Percentiles rank a stretch among this genome's conserved stretches.
Evolutionary conservation across 2,113 vertebrate species (phyloP).

Genomic region (Xerus inauris): DNA sequence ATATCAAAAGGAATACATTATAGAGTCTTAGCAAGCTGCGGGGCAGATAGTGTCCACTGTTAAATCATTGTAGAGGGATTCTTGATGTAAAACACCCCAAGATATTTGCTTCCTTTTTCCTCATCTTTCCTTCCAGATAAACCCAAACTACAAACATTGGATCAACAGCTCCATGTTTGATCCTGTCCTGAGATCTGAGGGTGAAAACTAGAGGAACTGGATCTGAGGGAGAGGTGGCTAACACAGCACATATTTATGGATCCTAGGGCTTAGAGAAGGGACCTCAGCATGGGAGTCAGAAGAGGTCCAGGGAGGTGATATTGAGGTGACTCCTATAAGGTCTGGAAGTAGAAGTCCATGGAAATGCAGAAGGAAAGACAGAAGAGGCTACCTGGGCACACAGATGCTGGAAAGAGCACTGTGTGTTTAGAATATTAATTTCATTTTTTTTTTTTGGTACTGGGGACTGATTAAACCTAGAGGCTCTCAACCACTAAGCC

Average conservation of each 20-base stretch:
- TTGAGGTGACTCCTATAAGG: background rate
- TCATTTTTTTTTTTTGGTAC: background rate
- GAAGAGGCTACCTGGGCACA: background rate
- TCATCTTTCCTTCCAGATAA: background rate
- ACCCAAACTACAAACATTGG: background rate
- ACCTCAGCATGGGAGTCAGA: background rate
- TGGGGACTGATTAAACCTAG: too few relatives aligned
- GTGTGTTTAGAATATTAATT: background rate
- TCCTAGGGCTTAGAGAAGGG: background rate
- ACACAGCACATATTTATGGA: background rate
- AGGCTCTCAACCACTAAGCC: too few relatives aligned
- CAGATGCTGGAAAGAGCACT: background rate
- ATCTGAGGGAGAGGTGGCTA: background rate
- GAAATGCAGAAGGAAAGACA: background rate
- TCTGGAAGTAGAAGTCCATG: background rate
- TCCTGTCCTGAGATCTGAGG: background rate
- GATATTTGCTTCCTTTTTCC: background rate
- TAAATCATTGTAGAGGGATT: background rate
- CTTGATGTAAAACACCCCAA: background rate
- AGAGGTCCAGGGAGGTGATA: background rate
- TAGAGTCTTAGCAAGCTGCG: background rate
- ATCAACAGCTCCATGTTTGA: background rate
- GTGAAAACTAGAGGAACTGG: background rate
- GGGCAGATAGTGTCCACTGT: background rate
- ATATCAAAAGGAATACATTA: background rate